Evolutionary conservation across 2,113 vertebrate species (phyloP).

Genomic region (Calyptomena viridis): DNA sequence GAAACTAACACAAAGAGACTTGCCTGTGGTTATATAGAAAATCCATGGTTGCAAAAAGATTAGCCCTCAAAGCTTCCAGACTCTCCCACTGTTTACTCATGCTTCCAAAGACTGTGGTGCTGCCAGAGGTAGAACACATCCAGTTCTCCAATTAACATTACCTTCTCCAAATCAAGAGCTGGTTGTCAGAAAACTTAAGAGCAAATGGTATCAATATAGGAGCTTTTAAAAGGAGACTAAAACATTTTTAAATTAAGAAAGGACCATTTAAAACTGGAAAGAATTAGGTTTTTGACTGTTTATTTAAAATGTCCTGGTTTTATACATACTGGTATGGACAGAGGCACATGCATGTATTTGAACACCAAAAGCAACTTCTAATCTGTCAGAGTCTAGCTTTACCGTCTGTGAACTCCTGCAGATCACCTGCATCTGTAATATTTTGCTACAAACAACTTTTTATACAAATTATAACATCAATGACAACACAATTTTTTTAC

Average conservation of each 20-base stretch:
- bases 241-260: not conserved
- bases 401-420: not conserved
- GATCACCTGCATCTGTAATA: not conserved
- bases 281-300: not conserved
- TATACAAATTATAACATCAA: not conserved
- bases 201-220: not conserved
- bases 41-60: not conserved
- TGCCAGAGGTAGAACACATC: not conserved
- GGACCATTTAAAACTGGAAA: not conserved
- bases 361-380: not conserved
- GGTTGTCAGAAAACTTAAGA: not conserved
- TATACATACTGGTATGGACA: not conserved
- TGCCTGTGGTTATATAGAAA: not conserved
- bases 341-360: not conserved
- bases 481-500: not conserved
- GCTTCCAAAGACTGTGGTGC: not conserved
- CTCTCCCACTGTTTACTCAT: not conserved
- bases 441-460: not conserved
- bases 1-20: not conserved
- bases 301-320: not conserved
- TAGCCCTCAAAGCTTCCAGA: not conserved
- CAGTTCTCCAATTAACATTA: not conserved
- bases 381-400: not conserved
- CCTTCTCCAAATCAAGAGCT: not conserved
- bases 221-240: not conserved